phyloP scores from a whole-genome alignment of 2,113 vertebrate genomes.

The Acrocephalus kingi region DNA sequence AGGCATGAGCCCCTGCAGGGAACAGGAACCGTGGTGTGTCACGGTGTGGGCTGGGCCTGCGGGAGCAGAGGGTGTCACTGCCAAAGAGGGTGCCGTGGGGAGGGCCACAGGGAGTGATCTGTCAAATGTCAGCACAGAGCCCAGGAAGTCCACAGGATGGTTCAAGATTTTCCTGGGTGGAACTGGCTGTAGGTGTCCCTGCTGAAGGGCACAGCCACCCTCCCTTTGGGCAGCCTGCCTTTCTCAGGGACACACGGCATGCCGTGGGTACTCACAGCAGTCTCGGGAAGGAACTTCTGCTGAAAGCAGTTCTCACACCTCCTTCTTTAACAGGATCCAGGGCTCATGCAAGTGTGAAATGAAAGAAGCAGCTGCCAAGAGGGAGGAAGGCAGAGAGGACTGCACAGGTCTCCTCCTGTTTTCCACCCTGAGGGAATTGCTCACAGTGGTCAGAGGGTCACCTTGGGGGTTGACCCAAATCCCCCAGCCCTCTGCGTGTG shows the following conservation, averaged over 20 bases:
- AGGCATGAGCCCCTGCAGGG: fast-evolving
- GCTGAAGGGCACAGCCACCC: background rate
- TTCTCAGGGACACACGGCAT: background rate
- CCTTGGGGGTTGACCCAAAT: background rate
- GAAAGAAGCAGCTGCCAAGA: background rate
- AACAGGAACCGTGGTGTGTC: background rate
- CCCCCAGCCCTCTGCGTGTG: background rate
- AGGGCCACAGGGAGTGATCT: background rate
- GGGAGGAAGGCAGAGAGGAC: background rate
- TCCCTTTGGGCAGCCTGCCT: background rate
- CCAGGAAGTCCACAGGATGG: background rate
- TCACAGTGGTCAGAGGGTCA: background rate
- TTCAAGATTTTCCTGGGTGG: background rate
- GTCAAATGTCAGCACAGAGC: background rate
- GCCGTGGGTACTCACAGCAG: background rate
- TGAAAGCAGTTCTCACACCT: background rate
- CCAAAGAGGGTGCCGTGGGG: fast-evolving
- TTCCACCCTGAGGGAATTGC: fast-evolving
- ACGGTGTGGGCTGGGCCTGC: fast-evolving
- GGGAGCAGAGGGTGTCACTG: background rate
- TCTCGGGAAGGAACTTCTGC: background rate
- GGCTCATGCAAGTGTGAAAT: background rate
- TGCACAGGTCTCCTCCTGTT: background rate
- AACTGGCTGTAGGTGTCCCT: background rate
- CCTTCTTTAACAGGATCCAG: background rate